phyloP scores from a whole-genome alignment of 2,113 vertebrate genomes.

The Hippocampus barbouri region DNA sequence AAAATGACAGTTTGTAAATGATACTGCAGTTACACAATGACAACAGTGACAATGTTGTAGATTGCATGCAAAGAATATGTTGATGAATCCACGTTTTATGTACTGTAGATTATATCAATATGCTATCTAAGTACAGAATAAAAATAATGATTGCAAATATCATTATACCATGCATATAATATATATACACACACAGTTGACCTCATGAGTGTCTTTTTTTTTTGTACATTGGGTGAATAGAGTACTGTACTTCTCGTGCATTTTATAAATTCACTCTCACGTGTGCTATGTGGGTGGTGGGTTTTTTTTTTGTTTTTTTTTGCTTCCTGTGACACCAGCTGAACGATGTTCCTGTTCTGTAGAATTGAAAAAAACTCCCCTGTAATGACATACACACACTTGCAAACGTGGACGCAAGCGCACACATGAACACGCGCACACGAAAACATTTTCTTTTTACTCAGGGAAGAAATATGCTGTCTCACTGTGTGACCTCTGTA shows the following conservation, averaged over 20 bases:
- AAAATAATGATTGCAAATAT: neutral
- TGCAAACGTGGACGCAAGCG: neutral
- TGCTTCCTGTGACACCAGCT: conserved; percentile 59
- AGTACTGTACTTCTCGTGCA: too few relatives aligned
- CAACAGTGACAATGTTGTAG: too few relatives aligned
- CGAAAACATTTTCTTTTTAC: conserved; percentile 2
- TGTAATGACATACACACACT: conserved; percentile 31
- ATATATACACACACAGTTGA: too few relatives aligned
- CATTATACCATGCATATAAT: neutral
- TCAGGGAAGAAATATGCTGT: conserved; percentile 25
- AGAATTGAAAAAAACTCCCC: conserved; percentile 49
- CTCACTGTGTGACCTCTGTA: conserved; percentile 5
- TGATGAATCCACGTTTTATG: too few relatives aligned
- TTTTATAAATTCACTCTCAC: conserved; percentile 1
- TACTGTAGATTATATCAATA: too few relatives aligned
- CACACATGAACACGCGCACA: neutral
- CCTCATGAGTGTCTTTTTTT: neutral
- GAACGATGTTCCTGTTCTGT: conserved; percentile 63
- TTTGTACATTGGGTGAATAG: neutral
- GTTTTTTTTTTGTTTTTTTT: conserved; percentile 2
- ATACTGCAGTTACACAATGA: too few relatives aligned
- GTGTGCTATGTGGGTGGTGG: conserved; percentile 9
- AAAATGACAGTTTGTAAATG: too few relatives aligned
- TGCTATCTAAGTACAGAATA: too few relatives aligned
- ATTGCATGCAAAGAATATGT: too few relatives aligned